phyloP scores from a whole-genome alignment of 2,888 invertebrate genomes.

The Limnephilus marmoratus region DNA sequence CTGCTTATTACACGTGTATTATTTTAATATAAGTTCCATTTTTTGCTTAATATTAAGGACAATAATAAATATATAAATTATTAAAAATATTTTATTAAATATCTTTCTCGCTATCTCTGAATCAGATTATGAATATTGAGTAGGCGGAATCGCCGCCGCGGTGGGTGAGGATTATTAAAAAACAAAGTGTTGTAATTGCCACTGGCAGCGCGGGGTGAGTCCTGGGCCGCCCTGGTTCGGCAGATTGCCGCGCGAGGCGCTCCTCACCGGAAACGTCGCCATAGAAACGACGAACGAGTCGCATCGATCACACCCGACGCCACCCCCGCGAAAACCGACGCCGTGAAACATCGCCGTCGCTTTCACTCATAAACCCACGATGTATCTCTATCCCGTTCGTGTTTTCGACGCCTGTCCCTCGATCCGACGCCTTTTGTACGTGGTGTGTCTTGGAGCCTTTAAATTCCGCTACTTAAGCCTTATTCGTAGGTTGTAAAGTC shows the following conservation, averaged over 20 bases:
- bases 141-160: background rate
- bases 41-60: too few relatives aligned
- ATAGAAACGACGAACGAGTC: conserved; percentile 80
- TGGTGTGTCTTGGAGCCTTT: conserved; percentile 41
- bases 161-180: background rate
- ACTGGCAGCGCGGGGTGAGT: conserved; percentile 14
- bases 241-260: conserved; percentile 68
- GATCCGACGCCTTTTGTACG: conserved; percentile 40
- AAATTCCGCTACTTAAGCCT: conserved; percentile 43
- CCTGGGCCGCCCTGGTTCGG: conserved; percentile 54
- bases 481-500: conserved; percentile 21
- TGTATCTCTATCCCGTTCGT: background rate
- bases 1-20: background rate
- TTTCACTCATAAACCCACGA: background rate
- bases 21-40: background rate
- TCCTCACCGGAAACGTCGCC: conserved; percentile 81
- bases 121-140: background rate
- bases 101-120: background rate
- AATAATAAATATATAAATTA: background rate
- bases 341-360: conserved; percentile 17
- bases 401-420: background rate
- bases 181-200: conserved; percentile 36
- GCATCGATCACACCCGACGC: conserved; percentile 79
- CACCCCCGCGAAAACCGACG: conserved; percentile 33
- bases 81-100: background rate